phyloP scores from a whole-genome alignment of 1,140 invertebrate species.

The Acromyrmex charruanus region DNA sequence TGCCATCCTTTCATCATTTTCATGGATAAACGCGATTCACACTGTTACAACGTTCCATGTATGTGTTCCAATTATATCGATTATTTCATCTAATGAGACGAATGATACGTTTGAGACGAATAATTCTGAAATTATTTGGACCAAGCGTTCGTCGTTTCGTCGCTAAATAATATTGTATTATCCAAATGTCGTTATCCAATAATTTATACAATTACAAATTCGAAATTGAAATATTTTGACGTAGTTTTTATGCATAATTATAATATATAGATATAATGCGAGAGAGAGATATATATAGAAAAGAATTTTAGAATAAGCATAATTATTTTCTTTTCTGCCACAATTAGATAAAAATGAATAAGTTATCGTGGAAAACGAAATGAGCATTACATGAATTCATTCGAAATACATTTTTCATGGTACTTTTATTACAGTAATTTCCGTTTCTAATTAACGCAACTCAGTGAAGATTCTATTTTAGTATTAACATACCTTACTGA shows the following conservation, averaged over 20 bases:
- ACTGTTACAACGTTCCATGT: neutral
- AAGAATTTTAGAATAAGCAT: neutral
- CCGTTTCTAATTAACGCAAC: constrained; percentile 31
- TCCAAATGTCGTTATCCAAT: neutral
- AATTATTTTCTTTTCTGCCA: neutral
- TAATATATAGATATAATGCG: no score
- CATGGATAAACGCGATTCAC: neutral
- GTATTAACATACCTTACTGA: constrained; percentile 13
- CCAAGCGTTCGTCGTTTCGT: neutral
- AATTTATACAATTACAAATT: neutral
- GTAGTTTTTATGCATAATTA: neutral
- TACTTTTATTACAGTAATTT: constrained; percentile 5
- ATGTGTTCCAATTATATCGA: constrained; percentile 23
- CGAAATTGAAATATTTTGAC: neutral
- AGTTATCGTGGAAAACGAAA: neutral
- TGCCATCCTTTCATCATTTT: constrained; percentile 38
- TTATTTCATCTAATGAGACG: neutral
- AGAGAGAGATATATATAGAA: neutral
- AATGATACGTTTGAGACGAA: neutral
- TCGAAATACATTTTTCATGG: neutral
- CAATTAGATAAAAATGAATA: neutral
- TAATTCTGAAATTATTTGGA: neutral
- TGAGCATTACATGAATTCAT: neutral
- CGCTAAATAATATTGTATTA: neutral
- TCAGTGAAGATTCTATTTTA: constrained; percentile 23